These are phyloP conservation scores for Sclerurus mexicanus DNA, from an alignment of 2,113 vertebrate genomes.

Conservation along the genomic window DNA sequence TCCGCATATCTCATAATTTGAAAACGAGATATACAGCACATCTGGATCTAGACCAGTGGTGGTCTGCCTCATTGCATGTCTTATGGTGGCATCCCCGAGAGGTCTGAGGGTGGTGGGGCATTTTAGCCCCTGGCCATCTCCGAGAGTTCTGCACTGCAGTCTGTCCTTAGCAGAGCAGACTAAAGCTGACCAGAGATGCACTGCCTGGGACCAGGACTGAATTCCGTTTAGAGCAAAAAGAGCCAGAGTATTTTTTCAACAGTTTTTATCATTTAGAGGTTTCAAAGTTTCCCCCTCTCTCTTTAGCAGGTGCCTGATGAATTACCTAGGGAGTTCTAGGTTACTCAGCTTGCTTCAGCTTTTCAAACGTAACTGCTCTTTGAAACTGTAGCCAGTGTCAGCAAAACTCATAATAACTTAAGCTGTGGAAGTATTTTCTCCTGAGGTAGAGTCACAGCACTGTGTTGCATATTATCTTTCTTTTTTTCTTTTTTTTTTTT, in stretches of 20 bases:
- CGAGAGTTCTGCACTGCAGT: neutral
- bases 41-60: neutral
- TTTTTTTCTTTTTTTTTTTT: neutral
- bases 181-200: neutral
- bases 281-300: neutral
- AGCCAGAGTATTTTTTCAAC: neutral
- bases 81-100: neutral
- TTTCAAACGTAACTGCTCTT: neutral
- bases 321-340: neutral
- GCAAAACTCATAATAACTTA: neutral
- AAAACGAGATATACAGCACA: neutral
- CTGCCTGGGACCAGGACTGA: neutral
- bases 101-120: neutral
- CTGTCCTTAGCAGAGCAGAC: neutral
- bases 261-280: neutral
- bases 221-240: neutral
- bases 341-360: neutral
- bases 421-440: neutral
- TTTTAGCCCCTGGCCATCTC: neutral
- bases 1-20: neutral
- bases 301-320: neutral
- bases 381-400: neutral
- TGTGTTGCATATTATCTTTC: neutral
- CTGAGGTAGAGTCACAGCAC: neutral
- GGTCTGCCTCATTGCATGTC: neutral